Percentiles rank a stretch among this genome's conserved stretches.
Conservation (phyloP, 1,140 invertebrate genomes). For the Drosophila hydei region DNA sequence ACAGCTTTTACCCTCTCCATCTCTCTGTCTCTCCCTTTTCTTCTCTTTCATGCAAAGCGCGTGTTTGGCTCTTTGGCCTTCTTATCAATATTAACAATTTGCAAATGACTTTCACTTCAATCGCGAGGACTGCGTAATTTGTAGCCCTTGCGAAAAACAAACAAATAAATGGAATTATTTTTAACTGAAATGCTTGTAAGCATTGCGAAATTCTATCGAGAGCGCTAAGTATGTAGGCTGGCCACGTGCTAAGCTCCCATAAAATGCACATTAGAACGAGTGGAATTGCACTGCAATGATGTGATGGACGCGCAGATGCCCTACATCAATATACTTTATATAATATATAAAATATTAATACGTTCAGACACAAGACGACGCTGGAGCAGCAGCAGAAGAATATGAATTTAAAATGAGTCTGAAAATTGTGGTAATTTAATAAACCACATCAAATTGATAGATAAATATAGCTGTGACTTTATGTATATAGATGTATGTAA, state of each 20-base stretch:
- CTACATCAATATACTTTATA: background rate
- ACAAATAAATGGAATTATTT: slow-evolving; percentile 48
- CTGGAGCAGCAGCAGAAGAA: no score
- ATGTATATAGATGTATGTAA: no score
- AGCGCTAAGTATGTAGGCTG: slow-evolving; percentile 6
- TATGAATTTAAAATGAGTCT: no score
- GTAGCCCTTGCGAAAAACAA: slow-evolving; percentile 20
- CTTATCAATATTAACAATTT: slow-evolving; percentile 14
- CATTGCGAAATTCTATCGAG: slow-evolving; percentile 7
- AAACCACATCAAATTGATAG: no score
- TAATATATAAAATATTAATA: no score
- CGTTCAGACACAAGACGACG: no score
- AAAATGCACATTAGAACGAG: slow-evolving; percentile 60
- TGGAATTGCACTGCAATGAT: slow-evolving; percentile 10
- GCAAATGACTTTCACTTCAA: slow-evolving; percentile 59
- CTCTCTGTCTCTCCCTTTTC: background rate
- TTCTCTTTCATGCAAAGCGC: background rate
- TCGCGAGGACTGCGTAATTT: slow-evolving; percentile 53
- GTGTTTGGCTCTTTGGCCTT: slow-evolving; percentile 7
- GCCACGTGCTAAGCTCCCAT: slow-evolving; percentile 66
- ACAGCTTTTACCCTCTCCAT: background rate
- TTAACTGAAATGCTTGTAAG: slow-evolving; percentile 40
- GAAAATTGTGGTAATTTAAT: no score
- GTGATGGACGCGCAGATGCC: background rate
- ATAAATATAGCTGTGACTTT: no score